These are phyloP conservation scores for Morus bassanus DNA, from an alignment of 2,797 vertebrate genomes.

Conservation along the genomic window DNA sequence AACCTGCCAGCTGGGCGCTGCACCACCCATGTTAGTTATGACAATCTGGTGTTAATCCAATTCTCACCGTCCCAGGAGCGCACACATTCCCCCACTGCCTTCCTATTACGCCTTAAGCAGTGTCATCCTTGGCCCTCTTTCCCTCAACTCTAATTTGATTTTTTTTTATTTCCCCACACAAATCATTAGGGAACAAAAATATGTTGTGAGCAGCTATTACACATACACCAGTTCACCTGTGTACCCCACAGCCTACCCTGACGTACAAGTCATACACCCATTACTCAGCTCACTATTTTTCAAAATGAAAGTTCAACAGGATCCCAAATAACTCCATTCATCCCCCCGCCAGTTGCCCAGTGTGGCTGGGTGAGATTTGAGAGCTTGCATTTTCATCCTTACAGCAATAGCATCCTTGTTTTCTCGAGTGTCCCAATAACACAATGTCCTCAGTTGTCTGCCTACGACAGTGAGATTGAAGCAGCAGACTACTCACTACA, in stretches of 20 bases:
- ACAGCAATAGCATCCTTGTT: background rate
- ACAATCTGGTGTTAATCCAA: background rate
- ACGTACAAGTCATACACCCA: background rate
- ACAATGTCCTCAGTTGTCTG: background rate
- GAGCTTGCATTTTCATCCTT: background rate
- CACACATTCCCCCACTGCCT: background rate
- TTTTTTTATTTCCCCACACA: background rate
- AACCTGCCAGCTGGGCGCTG: background rate
- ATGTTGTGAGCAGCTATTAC: background rate
- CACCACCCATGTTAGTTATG: rapidly evolving
- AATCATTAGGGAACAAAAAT: background rate
- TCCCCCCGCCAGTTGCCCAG: background rate
- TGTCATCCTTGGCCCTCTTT: background rate
- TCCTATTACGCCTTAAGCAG: background rate
- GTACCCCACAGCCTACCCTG: too few species aligned
- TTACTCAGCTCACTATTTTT: background rate
- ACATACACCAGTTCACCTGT: background rate
- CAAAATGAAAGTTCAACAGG: background rate
- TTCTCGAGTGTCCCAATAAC: background rate
- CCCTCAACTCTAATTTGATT: background rate
- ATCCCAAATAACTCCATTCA: background rate
- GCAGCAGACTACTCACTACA: background rate
- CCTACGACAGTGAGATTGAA: background rate
- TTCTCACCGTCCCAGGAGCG: background rate
- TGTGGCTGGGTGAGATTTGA: background rate